A percentile compares a stretch with the other conserved stretches of the same genome.
These are phyloP conservation scores for Andrena minutula DNA, from an alignment of 2,888 invertebrate genomes.

Conservation along the genomic window DNA sequence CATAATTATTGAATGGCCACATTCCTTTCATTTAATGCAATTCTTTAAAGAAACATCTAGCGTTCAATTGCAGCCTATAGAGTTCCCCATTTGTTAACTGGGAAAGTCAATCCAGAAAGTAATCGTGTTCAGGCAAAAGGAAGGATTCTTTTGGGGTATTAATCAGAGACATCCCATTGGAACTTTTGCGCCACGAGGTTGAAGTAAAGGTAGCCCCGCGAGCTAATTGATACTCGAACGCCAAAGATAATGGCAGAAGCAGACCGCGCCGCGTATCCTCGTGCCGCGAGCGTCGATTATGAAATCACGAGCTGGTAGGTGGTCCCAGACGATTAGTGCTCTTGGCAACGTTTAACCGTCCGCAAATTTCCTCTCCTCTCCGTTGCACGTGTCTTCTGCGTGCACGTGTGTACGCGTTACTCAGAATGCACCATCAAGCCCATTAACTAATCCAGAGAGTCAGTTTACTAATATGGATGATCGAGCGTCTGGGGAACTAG, in stretches of 20 bases:
- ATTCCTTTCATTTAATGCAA: no score
- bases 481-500: not conserved
- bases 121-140: not conserved
- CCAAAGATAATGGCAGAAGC: slow-evolving; percentile 66
- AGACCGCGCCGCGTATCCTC: slow-evolving; percentile 55
- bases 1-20: no score
- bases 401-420: not conserved
- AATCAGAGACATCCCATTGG: slow-evolving; percentile 49
- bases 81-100: not conserved
- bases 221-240: slow-evolving; percentile 72
- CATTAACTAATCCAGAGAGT: slow-evolving; percentile 8
- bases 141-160: slow-evolving; percentile 28
- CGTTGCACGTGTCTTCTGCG: slow-evolving; percentile 22
- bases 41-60: not conserved
- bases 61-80: not conserved
- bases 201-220: slow-evolving; percentile 36
- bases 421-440: slow-evolving; percentile 19
- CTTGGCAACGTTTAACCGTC: slow-evolving; percentile 66
- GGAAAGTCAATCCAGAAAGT: not conserved
- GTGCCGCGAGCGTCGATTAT: slow-evolving; percentile 76
- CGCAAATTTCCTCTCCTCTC: slow-evolving; percentile 50
- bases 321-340: slow-evolving; percentile 76
- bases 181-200: slow-evolving; percentile 41
- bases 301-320: slow-evolving; percentile 79
- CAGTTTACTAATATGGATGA: not conserved